Conservation (phyloP, 2,888 invertebrate species). For the Beris chalybata region DNA sequence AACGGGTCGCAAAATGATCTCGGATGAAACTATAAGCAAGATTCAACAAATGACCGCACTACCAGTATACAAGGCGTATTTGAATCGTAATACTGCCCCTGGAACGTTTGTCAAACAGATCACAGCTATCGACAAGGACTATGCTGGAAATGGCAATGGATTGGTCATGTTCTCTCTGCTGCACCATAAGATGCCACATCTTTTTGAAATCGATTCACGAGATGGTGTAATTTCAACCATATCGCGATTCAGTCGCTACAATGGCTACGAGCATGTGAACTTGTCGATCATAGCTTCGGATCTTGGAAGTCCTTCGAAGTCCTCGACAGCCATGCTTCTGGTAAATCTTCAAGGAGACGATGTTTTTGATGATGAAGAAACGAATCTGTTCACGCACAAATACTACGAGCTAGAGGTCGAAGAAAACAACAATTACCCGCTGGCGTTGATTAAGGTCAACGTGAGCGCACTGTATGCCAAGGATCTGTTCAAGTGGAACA, state of each 20-base stretch:
- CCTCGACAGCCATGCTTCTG: constrained; percentile 73
- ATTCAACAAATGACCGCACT: constrained; percentile 49
- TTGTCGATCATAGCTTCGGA: constrained; percentile 82
- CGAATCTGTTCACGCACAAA: constrained; percentile 63
- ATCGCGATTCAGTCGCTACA: constrained; percentile 58
- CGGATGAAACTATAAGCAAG: constrained; percentile 30
- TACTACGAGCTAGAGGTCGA: constrained; percentile 82
- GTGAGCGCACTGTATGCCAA: constrained; percentile 68
- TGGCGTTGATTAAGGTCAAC: constrained; percentile 75
- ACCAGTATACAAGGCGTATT: constrained; percentile 75
- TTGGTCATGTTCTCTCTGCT: constrained; percentile 76
- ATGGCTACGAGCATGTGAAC: constrained; percentile 63
- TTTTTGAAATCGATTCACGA: constrained; percentile 82
- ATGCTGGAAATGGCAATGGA: constrained; percentile 84
- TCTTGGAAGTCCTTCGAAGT: constrained; percentile 79
- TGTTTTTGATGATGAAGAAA: constrained; percentile 40
- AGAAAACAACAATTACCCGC: constrained; percentile 77
- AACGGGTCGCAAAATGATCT: constrained; percentile 47
- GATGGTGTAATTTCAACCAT: constrained; percentile 80
- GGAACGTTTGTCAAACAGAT: constrained; percentile 76
- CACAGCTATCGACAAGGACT: constrained; percentile 83
- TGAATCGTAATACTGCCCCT: constrained; percentile 73
- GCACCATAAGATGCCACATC: constrained; percentile 63
- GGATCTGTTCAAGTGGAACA: constrained; percentile 67
- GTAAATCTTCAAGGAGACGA: constrained; percentile 67